phyloP scores from a whole-genome alignment of 2,113 vertebrate genomes.

The Forbesichthys papilliferus region DNA sequence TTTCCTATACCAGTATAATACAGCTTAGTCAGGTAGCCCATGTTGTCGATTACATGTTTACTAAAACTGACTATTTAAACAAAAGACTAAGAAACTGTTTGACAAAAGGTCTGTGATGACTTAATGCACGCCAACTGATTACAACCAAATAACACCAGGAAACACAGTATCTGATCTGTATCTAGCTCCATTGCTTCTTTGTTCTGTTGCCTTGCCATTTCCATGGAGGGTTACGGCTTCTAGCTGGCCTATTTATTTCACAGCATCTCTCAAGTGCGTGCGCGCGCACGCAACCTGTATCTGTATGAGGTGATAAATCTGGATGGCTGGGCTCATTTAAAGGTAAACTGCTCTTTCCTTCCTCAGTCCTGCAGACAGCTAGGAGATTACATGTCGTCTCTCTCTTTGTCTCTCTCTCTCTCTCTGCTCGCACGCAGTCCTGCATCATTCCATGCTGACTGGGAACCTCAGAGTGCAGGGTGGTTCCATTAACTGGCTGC shows the following conservation, averaged over 20 bases:
- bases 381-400: constrained; percentile 44
- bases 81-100: background rate
- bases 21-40: background rate
- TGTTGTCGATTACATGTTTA: background rate
- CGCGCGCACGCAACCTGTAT: background rate
- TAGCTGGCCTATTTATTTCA: constrained; percentile 37
- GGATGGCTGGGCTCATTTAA: constrained; percentile 38
- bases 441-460: constrained; percentile 18
- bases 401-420: constrained; percentile 18
- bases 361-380: constrained; percentile 54
- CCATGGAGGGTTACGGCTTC: constrained; percentile 35
- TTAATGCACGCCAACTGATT: constrained; percentile 6
- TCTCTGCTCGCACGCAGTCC: constrained; percentile 8
- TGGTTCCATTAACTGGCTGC: constrained; percentile 15
- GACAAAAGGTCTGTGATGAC: background rate
- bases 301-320: constrained; percentile 48
- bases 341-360: constrained; percentile 48
- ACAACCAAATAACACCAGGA: constrained; percentile 25
- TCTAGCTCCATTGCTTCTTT: constrained; percentile 21
- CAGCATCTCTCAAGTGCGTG: constrained; percentile 23
- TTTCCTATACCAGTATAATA: too few relatives aligned
- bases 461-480: constrained; percentile 28
- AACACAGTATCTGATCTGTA: constrained; percentile 11
- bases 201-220: constrained; percentile 17
- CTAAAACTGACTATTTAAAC: background rate